Percentiles rank a stretch among this genome's conserved stretches.
phyloP scores from a whole-genome alignment of 2,888 invertebrate species.

The Antheraea yamamai region DNA sequence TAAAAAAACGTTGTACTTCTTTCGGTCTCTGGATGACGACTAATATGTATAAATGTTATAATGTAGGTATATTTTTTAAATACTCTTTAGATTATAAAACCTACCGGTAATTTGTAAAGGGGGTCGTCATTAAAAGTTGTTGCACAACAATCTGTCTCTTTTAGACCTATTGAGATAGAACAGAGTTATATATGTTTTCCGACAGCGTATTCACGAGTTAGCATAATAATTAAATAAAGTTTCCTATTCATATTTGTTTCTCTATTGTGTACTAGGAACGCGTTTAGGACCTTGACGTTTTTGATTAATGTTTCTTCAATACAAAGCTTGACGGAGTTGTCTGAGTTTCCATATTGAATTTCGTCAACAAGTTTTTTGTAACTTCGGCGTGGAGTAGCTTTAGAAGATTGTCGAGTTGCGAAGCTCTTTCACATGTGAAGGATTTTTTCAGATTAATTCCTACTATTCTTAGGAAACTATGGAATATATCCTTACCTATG shows the following conservation, averaged over 20 bases:
- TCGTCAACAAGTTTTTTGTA: slow-evolving; percentile 27
- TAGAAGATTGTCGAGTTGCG: background rate
- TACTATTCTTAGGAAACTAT: no score
- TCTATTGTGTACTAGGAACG: slow-evolving; percentile 32
- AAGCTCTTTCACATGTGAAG: background rate
- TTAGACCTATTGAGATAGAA: slow-evolving; percentile 26
- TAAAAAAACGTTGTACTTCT: no score
- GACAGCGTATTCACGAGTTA: slow-evolving; percentile 36
- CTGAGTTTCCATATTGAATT: slow-evolving; percentile 25
- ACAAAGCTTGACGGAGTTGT: slow-evolving; percentile 30
- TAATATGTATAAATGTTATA: no score
- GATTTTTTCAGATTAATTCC: no score
- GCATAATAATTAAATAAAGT: slow-evolving; percentile 41
- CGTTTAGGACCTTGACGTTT: slow-evolving; percentile 35
- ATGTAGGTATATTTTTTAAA: background rate
- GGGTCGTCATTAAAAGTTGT: slow-evolving; percentile 17
- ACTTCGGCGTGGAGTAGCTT: background rate
- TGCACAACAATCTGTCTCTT: slow-evolving; percentile 28
- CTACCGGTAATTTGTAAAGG: background rate
- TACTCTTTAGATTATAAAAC: background rate
- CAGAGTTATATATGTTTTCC: slow-evolving; percentile 24
- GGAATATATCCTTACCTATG: no score
- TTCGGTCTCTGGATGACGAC: no score
- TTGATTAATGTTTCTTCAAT: slow-evolving; percentile 37
- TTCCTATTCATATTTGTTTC: slow-evolving; percentile 29